Evolutionary conservation across 2,888 invertebrate species (phyloP), one percentile per base, ranked within the genome.

Genomic region (Cylindroiulus punctatus): DNA sequence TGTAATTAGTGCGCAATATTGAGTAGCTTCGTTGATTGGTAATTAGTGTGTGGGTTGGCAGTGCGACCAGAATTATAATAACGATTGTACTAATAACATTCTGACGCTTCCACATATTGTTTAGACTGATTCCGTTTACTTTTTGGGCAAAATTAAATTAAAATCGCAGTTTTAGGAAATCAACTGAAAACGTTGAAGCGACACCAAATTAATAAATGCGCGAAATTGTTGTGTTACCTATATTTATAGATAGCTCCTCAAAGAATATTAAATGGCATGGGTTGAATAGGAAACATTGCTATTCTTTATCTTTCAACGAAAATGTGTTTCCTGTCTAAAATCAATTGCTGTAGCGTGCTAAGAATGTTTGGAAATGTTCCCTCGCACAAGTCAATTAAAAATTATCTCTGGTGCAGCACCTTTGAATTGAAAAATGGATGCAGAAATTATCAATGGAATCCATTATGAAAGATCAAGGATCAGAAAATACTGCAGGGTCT

Each of bases 391-490:
- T 12, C 30, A 30, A 52, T 52, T 52, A 14, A n/a, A 52, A 52
- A 19, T 19, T 52, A n/a, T 19, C 0, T n/a, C 2, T n/a, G n/a
- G 52, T n/a, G 52, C 52, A 52, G n/a, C 2, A n/a, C n/a, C 14
- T 8, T 44, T 52, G n/a, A n/a, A n/a, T 52, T n/a, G n/a, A 3
- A 8, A 52, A 76, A 3, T 76, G 76, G 30, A 76, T 30, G 14
- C 76, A 76, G 30, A 4, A 30, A 76, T 76, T 30, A 76, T 12
- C 26, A 26, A 17, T 30, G 26, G 76, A 76, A 76, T 30, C 14
- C 76, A 76, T 76, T 76, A 76, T 8, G 14, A 30, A 76, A 76
- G 76, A 76, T 76, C 12, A 30, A 76, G 30, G 76, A 12, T 76
- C 30, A 76, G 65, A 26, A 26, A 26, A 65, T 65, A 26, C 10